Evolutionary conservation across 2,888 invertebrate species (phyloP), one percentile per base, ranked within the genome.

Genomic region (Lapara coniferarum): DNA sequence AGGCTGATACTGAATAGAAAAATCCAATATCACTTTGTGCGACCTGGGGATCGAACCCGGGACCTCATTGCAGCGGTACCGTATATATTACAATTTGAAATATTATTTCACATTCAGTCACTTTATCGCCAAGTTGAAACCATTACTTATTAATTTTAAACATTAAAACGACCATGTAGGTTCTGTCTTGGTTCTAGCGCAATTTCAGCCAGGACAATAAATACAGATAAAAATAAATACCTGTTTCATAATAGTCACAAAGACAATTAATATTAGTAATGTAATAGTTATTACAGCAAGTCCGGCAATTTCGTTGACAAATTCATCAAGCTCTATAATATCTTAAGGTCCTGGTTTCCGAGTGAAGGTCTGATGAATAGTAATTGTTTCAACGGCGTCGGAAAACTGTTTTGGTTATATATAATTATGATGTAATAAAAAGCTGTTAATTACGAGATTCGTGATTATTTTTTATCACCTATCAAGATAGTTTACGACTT

Each of bases 301-400:
- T 46, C 49, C 49, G 19, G 19, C 49, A 63, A 63, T 63, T 49
- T 46, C 46, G 59, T 59, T 63, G 63, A 63, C 63, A 63, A 46
- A 63, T 63, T 63, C 49, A 63, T 63, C 19, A 63, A 63, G 8
- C 19, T 63, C 63, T 46, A 46, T 63, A 63, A 63, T 63, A 19
- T 19, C 46, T 19, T 46, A 46, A 49, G 63, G 49, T 19, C 49
- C 19, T 12, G 63, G 63, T 63, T 49, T 10, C 6, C 5, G 16
- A 7, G 37, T 37, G 8, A 46, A 49, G 19, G 19, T 19, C 63
- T 63, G 49, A 63, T 63, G 63, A 63, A 25, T 63, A 59, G 10
- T 63, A 46, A 63, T 63, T 63, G 46, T 63, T 63, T 19, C 59
- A n/a, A 46, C 59, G 46, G 19, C 13, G 19, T 16, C 59, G 19